Evolutionary conservation across 2,113 vertebrate species (phyloP).

Genomic region (Phylloscopus trochiloides): DNA sequence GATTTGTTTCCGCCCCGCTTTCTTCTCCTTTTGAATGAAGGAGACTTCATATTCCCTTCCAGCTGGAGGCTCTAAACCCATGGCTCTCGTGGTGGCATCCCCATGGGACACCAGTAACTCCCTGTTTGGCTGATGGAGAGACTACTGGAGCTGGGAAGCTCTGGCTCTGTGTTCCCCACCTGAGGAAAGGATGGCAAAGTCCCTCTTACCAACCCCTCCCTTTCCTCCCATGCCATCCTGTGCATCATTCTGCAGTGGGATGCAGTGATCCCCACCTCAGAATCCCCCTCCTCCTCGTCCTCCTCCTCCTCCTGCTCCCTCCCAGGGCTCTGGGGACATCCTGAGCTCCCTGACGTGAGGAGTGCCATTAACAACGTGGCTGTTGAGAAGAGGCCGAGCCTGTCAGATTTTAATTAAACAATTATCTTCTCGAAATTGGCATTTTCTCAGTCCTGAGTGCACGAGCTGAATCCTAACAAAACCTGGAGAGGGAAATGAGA

Average conservation of each 20-base stretch:
- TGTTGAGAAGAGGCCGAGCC: not conserved
- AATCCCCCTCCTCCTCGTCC: not conserved
- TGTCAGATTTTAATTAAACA: constrained; percentile 60
- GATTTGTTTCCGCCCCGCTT: not conserved
- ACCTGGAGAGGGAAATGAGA: fast-evolving
- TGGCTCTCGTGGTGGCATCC: fast-evolving
- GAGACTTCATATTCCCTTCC: not conserved
- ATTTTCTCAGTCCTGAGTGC: not conserved
- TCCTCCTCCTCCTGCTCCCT: not conserved
- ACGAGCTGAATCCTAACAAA: not conserved
- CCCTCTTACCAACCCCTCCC: fast-evolving
- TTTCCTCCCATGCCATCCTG: fast-evolving
- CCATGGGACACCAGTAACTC: not conserved
- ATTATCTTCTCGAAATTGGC: constrained; percentile 27
- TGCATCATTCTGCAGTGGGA: not conserved
- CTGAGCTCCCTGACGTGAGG: not conserved
- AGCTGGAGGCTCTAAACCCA: not conserved
- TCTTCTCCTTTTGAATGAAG: not conserved
- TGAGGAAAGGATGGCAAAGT: not conserved
- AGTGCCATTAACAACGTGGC: not conserved
- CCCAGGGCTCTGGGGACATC: not conserved
- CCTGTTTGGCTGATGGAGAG: not conserved
- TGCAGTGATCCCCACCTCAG: not conserved
- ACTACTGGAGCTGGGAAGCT: not conserved
- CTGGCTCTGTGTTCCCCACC: not conserved